Percentiles rank a stretch among this genome's conserved stretches.
phyloP scores from a whole-genome alignment of 2,113 vertebrate species.

The Mesitornis unicolor region DNA sequence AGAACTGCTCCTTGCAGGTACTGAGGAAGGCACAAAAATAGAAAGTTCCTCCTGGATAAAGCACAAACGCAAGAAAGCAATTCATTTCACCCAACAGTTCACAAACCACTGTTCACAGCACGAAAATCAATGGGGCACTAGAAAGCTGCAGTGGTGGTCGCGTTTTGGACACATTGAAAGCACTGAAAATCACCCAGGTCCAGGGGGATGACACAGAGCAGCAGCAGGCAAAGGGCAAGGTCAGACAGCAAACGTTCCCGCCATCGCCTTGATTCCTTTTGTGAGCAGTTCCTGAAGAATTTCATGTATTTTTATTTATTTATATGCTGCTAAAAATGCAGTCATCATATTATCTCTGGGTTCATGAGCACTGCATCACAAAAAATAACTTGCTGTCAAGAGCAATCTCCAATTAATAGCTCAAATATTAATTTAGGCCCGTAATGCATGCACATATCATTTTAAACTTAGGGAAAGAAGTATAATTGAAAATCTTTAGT shows the following conservation, averaged over 20 bases:
- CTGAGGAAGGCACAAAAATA: not conserved
- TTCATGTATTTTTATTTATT: not conserved
- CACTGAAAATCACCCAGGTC: not conserved
- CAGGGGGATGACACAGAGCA: not conserved
- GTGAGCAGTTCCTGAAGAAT: not conserved
- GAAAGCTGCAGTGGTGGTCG: not conserved
- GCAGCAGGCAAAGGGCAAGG: not conserved
- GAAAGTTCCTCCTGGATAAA: not conserved
- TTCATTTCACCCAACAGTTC: not conserved
- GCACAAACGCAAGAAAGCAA: not conserved
- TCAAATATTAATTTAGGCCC: conserved; percentile 17
- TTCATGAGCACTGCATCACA: not conserved
- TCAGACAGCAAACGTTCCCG: not conserved
- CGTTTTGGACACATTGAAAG: not conserved
- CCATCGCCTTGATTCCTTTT: too few relatives aligned
- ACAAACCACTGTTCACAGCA: not conserved
- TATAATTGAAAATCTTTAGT: not conserved
- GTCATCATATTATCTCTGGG: not conserved
- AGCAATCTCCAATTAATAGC: not conserved
- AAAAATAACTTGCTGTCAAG: not conserved
- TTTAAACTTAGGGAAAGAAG: not conserved
- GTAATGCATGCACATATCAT: not conserved
- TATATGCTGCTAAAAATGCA: not conserved
- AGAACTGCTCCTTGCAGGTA: not conserved
- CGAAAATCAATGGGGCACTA: not conserved